A percentile compares a stretch with the other conserved stretches of the same genome.
These are phyloP conservation scores for Maniola jurtina DNA, from an alignment of 1,140 invertebrate species.

Conservation along the genomic window DNA sequence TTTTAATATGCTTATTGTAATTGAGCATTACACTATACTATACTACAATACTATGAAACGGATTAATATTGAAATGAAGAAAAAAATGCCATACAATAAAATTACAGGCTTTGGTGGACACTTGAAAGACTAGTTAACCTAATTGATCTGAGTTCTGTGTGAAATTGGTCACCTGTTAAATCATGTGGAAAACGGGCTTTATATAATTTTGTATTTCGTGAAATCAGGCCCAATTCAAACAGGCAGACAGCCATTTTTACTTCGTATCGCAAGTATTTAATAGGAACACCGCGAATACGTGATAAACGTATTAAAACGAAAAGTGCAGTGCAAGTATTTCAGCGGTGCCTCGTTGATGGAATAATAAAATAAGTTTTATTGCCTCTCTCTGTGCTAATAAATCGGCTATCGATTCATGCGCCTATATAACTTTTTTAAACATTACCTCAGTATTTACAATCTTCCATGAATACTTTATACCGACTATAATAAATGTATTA, in stretches of 20 bases:
- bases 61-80: too few relatives aligned
- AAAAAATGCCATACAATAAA: too few relatives aligned
- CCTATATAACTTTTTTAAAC: neutral
- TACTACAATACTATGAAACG: too few relatives aligned
- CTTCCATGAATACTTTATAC: too few relatives aligned
- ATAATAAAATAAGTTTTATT: slow-evolving; percentile 33
- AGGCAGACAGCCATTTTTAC: slow-evolving; percentile 8
- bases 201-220: neutral
- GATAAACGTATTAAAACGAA: slow-evolving; percentile 30
- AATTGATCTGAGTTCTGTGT: too few relatives aligned
- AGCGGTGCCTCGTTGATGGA: slow-evolving; percentile 26
- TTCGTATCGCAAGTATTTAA: slow-evolving; percentile 24
- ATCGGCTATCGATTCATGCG: slow-evolving; percentile 19
- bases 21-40: too few relatives aligned
- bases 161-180: neutral
- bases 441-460: neutral
- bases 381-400: slow-evolving; percentile 23
- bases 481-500: too few relatives aligned
- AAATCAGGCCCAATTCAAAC: slow-evolving; percentile 8
- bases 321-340: slow-evolving; percentile 31
- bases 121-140: too few relatives aligned
- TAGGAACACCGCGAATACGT: slow-evolving; percentile 25
- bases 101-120: too few relatives aligned
- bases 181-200: neutral
- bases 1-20: too few relatives aligned